phyloP scores from a whole-genome alignment of 1,140 invertebrate genomes.

The Drosophila baimaii region DNA sequence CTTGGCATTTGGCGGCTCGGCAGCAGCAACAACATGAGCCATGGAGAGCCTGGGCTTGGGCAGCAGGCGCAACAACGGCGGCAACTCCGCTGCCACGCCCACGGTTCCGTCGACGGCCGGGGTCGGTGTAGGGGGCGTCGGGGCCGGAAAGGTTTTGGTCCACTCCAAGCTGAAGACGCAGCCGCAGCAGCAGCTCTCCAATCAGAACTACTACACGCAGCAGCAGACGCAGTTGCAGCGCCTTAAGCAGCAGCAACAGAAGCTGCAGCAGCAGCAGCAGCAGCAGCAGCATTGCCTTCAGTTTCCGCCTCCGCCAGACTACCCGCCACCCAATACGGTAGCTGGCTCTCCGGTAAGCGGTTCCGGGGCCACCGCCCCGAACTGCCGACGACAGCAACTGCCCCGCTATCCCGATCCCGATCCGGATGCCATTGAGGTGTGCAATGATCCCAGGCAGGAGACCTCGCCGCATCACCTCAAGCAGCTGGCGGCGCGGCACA shows the following conservation, averaged over 20 bases:
- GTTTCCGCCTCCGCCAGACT: slow-evolving; percentile 76
- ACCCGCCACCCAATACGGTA: slow-evolving; percentile 57
- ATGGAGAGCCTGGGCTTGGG: slow-evolving; percentile 82
- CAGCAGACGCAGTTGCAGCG: slow-evolving; percentile 76
- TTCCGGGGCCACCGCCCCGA: not conserved
- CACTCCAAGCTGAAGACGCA: slow-evolving; percentile 56
- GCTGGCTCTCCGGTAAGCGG: slow-evolving; percentile 13
- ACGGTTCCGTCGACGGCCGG: slow-evolving; percentile 33
- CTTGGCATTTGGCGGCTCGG: not conserved
- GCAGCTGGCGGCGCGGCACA: slow-evolving; percentile 57
- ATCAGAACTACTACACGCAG: slow-evolving; percentile 81
- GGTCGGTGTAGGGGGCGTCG: slow-evolving; percentile 16
- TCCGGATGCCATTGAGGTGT: slow-evolving; percentile 80
- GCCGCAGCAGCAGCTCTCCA: slow-evolving; percentile 57
- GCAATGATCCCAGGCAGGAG: slow-evolving; percentile 60
- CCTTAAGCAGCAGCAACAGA: slow-evolving; percentile 63
- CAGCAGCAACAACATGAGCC: slow-evolving; percentile 72
- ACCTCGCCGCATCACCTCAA: slow-evolving; percentile 55
- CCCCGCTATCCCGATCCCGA: slow-evolving; percentile 78
- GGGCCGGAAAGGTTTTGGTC: slow-evolving; percentile 45
- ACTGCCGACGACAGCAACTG: slow-evolving; percentile 40
- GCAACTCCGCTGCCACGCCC: slow-evolving; percentile 25
- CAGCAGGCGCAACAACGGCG: slow-evolving; percentile 73
- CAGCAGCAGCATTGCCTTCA: slow-evolving; percentile 50
- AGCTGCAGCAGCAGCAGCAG: slow-evolving; percentile 23